Evolutionary conservation across 2,797 vertebrate genomes (phyloP).

Genomic region (Falco biarmicus): DNA sequence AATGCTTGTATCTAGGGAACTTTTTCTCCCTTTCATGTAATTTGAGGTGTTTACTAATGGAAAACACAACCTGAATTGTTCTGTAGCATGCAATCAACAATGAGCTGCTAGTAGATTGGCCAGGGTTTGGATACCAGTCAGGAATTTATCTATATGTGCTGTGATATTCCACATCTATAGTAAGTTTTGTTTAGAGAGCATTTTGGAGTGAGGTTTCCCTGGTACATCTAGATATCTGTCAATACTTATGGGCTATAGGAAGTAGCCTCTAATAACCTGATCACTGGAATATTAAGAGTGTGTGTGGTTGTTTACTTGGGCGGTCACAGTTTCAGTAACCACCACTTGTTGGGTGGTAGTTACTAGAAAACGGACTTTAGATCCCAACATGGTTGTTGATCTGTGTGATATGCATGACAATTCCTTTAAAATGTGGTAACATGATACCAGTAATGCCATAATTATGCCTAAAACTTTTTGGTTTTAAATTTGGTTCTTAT

Average conservation of each 20-base stretch:
- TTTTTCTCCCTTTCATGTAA: conserved; percentile 40
- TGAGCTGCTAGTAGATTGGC: conserved; percentile 14
- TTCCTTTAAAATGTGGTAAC: background rate
- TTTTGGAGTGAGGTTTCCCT: background rate
- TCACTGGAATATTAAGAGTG: background rate
- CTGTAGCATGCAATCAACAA: background rate
- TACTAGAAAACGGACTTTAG: background rate
- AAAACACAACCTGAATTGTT: conserved; percentile 43
- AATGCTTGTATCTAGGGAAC: conserved; percentile 27
- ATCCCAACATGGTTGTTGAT: accelerated
- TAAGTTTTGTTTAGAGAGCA: background rate
- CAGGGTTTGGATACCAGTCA: background rate
- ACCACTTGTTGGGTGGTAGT: background rate
- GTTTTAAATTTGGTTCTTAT: background rate
- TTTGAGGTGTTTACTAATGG: conserved; percentile 56
- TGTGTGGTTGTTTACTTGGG: background rate
- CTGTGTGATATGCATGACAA: accelerated
- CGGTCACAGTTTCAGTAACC: background rate
- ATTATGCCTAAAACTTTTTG: background rate
- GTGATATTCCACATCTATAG: background rate
- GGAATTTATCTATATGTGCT: background rate
- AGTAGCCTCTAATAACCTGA: background rate
- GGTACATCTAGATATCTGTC: background rate
- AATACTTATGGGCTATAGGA: background rate
- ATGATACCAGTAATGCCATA: accelerated